phyloP scores from a whole-genome alignment of 2,888 invertebrate genomes.

The Nesidiocoris tenuis region DNA sequence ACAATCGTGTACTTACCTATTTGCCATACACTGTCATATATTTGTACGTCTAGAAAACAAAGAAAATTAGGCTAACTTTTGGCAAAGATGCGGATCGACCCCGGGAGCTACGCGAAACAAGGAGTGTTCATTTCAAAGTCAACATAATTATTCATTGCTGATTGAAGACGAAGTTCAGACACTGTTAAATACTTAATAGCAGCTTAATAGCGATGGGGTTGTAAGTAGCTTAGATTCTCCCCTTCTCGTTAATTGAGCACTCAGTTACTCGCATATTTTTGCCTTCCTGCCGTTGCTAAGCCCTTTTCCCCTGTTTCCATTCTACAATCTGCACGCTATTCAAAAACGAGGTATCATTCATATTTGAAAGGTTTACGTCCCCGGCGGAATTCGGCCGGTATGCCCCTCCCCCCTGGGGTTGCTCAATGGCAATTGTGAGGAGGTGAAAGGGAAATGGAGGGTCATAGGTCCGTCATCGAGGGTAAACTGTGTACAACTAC shows the following conservation, averaged over 20 bases:
- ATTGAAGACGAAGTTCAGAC: constrained; percentile 38
- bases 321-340: constrained; percentile 41
- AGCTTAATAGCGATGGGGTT: constrained; percentile 41
- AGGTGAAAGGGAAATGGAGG: neutral
- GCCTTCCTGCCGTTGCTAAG: neutral
- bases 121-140: constrained; percentile 17
- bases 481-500: no score
- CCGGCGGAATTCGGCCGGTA: neutral
- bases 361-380: constrained; percentile 9
- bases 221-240: constrained; percentile 42
- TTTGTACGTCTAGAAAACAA: no score
- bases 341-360: constrained; percentile 38
- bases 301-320: constrained; percentile 18
- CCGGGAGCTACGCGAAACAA: neutral
- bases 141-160: constrained; percentile 41
- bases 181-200: constrained; percentile 45
- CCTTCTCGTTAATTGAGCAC: constrained; percentile 43
- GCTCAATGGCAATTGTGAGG: neutral
- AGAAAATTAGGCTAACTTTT: no score
- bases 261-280: constrained; percentile 42
- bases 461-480: no score
- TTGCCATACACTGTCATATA: no score
- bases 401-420: neutral
- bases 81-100: neutral
- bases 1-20: no score